Base-by-base conservation (phyloP, 2,113 vertebrate genomes). In the Brachyhypopomus gauderio region DNA sequence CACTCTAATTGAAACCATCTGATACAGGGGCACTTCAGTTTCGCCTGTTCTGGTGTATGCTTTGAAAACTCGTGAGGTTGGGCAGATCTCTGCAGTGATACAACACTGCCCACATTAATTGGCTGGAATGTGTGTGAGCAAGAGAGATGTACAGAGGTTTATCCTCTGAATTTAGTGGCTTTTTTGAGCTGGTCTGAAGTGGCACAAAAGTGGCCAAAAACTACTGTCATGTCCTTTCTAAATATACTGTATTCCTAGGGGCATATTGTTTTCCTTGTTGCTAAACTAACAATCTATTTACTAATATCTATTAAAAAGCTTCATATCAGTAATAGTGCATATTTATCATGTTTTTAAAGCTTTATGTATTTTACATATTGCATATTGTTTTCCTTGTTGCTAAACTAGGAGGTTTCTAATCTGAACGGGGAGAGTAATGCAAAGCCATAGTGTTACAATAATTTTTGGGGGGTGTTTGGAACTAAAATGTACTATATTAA, bases 1-100 rank as follows among this genome's bases (percentile, higher is more conserved):
- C 67, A 73, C 60, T 64, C 62, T 73, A 81, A 84, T 81, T 52
- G 60, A 72, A 84, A 84, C 62, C 67, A 81, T 84, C 83, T 84
- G 67, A 77, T 59, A 38, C 16, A 52, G 36, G 60, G 69, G 30
- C 64, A 56, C 73, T 79, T 69, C 20, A 75, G 72, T 11, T 30
- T 30, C 27, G 56, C 60, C 70, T 77, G 60, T 36, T 71, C 34
- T 55, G 25, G 67, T 48, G 59, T 38, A 45, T 36, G 62, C 67
- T 76, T 80, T 55, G 34, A 75, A 70, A 74, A 64, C 17, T 30
- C 23, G 45, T 48, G 38, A 66, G 25, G 16, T 70, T 70, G 17
- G 66, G 19, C 30, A 70, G 66, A 22, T 6, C 20, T 19, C 36
- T 16, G 8, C 3, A 22, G 30, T 69, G 7, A 56, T 23, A 36